These are phyloP conservation scores for Propithecus perrieri DNA, from an alignment of 2,797 vertebrate species.

Conservation along the genomic window DNA sequence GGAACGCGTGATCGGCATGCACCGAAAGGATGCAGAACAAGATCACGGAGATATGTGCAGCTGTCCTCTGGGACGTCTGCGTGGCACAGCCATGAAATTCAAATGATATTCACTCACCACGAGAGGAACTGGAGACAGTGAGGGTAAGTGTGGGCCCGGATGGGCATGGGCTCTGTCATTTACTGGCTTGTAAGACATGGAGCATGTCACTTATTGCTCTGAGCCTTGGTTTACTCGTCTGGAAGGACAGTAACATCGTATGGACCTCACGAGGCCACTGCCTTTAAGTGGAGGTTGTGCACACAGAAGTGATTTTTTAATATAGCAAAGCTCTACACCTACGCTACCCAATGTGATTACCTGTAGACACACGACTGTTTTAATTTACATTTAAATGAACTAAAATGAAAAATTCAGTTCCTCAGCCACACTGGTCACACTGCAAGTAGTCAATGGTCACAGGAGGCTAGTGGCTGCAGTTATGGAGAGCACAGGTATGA, in stretches of 20 bases:
- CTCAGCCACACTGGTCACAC: neutral
- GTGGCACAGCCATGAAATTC: rapidly evolving
- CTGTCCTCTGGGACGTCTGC: neutral
- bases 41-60: rapidly evolving
- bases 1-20: rapidly evolving
- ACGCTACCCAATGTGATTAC: neutral
- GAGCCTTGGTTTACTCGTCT: neutral
- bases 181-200: neutral
- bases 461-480: rapidly evolving
- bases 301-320: neutral
- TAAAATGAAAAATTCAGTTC: neutral
- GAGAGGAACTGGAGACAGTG: rapidly evolving
- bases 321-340: neutral
- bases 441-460: neutral
- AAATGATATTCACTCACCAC: rapidly evolving
- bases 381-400: neutral
- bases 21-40: rapidly evolving
- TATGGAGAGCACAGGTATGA: neutral
- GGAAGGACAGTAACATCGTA: neutral
- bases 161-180: rapidly evolving
- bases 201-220: neutral
- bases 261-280: neutral
- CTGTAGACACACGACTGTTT: neutral
- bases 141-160: neutral
- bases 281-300: neutral